phyloP scores from a whole-genome alignment of 2,113 vertebrate species.

The Alaudala cheleensis region DNA sequence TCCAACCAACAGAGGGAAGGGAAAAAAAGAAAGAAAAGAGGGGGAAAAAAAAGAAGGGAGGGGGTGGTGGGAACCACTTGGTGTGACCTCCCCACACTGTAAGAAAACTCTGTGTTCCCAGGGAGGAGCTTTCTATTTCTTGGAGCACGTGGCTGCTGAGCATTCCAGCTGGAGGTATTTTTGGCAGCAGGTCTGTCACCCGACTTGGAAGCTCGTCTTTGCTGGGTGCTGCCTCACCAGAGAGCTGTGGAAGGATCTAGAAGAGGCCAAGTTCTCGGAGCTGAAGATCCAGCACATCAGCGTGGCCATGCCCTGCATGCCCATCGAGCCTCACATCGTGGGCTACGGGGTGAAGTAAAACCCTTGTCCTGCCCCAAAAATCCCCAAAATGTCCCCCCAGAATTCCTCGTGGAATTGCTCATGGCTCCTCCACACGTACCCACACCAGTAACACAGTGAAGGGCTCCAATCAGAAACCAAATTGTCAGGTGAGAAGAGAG shows the following conservation, averaged over 20 bases:
- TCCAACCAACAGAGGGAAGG: background rate
- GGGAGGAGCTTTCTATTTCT: conserved; percentile 86
- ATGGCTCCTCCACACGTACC: accelerated
- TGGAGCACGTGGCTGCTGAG: conserved; percentile 83
- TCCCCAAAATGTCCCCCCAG: background rate
- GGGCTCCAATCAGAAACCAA: background rate
- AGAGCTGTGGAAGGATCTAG: conserved; percentile 79
- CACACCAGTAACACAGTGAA: accelerated
- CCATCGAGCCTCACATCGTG: conserved; percentile 77
- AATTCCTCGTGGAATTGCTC: background rate
- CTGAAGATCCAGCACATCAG: conserved; percentile 74
- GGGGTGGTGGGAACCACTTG: background rate
- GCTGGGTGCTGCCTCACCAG: conserved; percentile 78
- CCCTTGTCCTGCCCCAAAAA: no score
- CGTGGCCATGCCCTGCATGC: conserved; percentile 16
- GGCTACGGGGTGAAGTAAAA: conserved; percentile 84
- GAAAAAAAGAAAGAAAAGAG: background rate
- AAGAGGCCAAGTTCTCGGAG: conserved; percentile 79
- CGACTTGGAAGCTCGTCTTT: conserved; percentile 79
- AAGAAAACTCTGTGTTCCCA: conserved; percentile 47
- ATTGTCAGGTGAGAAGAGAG: background rate
- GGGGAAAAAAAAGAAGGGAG: background rate
- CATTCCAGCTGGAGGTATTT: conserved; percentile 76
- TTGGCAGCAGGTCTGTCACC: conserved; percentile 81
- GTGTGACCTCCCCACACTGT: background rate